Base-by-base conservation (phyloP, 37 sponge, comb jelly and placozoan species). In the Cliona cf. orientalis region DNA sequence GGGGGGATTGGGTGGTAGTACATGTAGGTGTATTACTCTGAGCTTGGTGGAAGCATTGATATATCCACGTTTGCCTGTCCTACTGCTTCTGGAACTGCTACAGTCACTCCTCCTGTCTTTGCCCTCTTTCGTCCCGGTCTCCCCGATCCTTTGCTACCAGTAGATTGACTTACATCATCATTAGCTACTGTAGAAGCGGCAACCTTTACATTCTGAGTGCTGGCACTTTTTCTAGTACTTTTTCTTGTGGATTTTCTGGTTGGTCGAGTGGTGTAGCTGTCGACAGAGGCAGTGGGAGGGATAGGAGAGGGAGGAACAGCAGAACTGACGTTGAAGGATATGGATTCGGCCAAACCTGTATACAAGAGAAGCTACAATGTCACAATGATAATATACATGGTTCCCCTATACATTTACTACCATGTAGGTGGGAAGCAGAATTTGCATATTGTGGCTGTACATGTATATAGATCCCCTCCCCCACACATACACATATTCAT, bases 291-390 rank as follows among this genome's bases (percentile, higher is more conserved):
- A 57, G 34, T 69, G 56, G 80, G 12, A 28, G 80, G 80, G 7
- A 89, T 83, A 74, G 85, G 90, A 1, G 90, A 89, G 7, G 90
- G 90, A 0, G 80, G 90, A 0, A 79, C 79, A 26, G 63, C 2
- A 46, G 90, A 84, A 53, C 85, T 83, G 25, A 79, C 67, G 53
- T 79, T 78, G 84, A 84, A 89, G 2, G 85, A 80, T 57, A 83
- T 78, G 74, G 74, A 35, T 35, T 83, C 78, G 21, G 78, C 77
- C 31, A 82, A 42, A 61, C 83, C 89, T 88, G 65, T 17, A 37
- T 29, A 19, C 12, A 65, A 9, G n/a, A 72, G 28, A 34, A 35
- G 38, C 31, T 31, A 28, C 32, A 66, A 66, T 29, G 12, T 29
- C 36, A 21, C 32, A 21, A 66, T 35, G 64, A 19, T 66, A 26